A percentile compares a stretch with the other conserved stretches of the same genome.
These are phyloP conservation scores for Sebastes diploproa DNA, from an alignment of 2,797 vertebrate genomes.

Conservation along the genomic window DNA sequence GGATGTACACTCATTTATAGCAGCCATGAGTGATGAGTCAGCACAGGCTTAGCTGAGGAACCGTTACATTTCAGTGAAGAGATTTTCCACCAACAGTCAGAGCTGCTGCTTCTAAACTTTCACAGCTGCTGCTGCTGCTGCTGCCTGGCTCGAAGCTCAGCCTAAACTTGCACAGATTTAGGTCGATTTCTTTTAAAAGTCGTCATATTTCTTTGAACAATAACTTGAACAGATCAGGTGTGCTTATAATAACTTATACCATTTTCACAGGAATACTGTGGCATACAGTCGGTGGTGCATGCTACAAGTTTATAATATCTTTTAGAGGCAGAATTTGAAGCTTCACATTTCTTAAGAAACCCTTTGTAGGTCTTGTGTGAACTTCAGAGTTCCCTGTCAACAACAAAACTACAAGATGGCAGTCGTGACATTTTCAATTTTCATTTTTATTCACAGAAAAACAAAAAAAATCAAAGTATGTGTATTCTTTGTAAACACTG, in stretches of 20 bases:
- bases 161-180: slow-evolving; percentile 38
- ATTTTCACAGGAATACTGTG: neutral
- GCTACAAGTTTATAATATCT: neutral
- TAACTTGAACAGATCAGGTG: neutral
- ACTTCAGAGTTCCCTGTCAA: neutral
- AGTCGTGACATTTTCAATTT: neutral
- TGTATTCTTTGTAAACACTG: neutral
- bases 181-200: slow-evolving; percentile 24
- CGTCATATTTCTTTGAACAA: slow-evolving; percentile 26
- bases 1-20: slow-evolving; percentile 51
- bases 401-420: neutral
- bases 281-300: neutral
- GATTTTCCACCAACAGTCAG: slow-evolving; percentile 55
- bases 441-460: neutral
- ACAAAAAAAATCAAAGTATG: neutral
- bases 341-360: neutral
- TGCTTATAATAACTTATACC: neutral
- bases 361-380: neutral
- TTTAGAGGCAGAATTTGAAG: neutral
- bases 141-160: slow-evolving; percentile 13
- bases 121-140: neutral
- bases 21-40: slow-evolving; percentile 59
- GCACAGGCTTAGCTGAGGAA: slow-evolving; percentile 47
- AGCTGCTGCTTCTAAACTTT: slow-evolving; percentile 27
- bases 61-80: slow-evolving; percentile 43